Evolutionary conservation across 2,797 vertebrate genomes (phyloP).

Genomic region (Galagoides demidoff): DNA sequence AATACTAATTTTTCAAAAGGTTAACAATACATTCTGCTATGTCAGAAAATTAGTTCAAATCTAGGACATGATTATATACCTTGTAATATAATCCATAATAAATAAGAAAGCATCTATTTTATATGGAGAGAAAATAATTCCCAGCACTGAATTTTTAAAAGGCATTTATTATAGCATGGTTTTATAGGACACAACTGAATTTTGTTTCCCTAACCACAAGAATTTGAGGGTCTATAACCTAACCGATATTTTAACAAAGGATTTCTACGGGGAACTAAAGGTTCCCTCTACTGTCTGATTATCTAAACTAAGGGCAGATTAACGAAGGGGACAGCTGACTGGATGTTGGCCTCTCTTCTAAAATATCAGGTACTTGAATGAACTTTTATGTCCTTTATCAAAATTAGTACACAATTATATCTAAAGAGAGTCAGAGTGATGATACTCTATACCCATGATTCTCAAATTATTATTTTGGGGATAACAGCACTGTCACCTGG

Average conservation of each 20-base stretch:
- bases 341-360: neutral
- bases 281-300: neutral
- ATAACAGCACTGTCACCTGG: neutral
- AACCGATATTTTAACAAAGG: neutral
- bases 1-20: neutral
- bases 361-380: neutral
- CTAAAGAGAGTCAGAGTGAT: neutral
- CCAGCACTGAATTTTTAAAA: conserved; percentile 7
- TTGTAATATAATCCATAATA: neutral
- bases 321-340: neutral
- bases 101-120: neutral
- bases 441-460: neutral
- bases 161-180: neutral
- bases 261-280: neutral
- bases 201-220: neutral
- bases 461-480: neutral
- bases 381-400: conserved; percentile 1
- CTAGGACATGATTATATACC: neutral
- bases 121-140: neutral
- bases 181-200: neutral
- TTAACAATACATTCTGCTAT: neutral
- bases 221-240: neutral
- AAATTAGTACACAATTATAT: neutral
- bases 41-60: conserved; percentile 47
- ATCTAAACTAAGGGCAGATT: neutral